Evolutionary conservation across 2,113 vertebrate genomes (phyloP), one percentile per base, ranked within the genome.

Genomic region (Nymphicus hollandicus): DNA sequence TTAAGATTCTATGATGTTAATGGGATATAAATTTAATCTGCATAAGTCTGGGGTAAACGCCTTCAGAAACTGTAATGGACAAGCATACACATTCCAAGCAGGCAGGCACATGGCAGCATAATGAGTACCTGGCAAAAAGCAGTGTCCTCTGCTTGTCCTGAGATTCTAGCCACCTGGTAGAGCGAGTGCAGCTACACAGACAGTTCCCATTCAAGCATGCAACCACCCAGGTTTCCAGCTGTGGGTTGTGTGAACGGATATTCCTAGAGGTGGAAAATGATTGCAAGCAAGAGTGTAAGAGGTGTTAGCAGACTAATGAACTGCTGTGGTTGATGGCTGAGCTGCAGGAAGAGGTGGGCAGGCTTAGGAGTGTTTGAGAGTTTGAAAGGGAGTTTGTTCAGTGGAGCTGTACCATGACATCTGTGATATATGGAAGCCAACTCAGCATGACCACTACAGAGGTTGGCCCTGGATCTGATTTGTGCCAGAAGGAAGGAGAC

Each of bases 51-150:
- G 10, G 13, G 3, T 63, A 74, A 86, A 56, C 1, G 2, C 13
- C 37, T 69, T 81, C 50, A 50, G 52, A 85, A 93, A 77, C 18
- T 25, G 4, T 19, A 60, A 37, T 0, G 1, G 53, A 46, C 2
- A 1, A 81, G 20, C 37, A 33, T 24, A 46, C 17, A 20, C 6
- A 31, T 69, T 70, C 44, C 55, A 10, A 41, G 17, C 1, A 2
- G 17, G 18, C 20, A 60, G 35, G 9, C 3, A 4, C 0, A 1
- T 3, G 14, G 18, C 9, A 33, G 4, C 13, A 35, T 22, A 22
- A 7, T 64, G 28, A 92, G 13, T 17, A 41, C 3, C 4, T 4
- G 28, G 11, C 7, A 69, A 77, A 92, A 77, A 28, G 3, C 23
- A 28, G 3, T 13, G 11, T 33, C 27, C 24, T 82, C 39, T 64